phyloP scores from a whole-genome alignment of 2,113 vertebrate genomes.

The Odocoileus hemionus region DNA sequence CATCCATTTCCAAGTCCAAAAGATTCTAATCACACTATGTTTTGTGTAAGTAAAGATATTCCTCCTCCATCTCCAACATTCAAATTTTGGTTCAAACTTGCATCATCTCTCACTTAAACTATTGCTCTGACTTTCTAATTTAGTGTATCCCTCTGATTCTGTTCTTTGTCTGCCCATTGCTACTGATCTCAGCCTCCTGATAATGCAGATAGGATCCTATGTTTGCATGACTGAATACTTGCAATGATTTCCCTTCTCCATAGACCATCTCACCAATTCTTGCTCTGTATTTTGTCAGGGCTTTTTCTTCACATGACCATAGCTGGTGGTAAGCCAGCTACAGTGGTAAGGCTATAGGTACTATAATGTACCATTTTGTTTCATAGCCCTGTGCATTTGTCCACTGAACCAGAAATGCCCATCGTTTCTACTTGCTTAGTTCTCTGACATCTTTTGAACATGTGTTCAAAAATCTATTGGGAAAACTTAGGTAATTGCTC shows the following conservation, averaged over 20 bases:
- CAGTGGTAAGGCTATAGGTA: neutral
- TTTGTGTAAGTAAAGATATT: neutral
- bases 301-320: neutral
- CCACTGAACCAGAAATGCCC: neutral
- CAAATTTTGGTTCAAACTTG: neutral
- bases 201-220: neutral
- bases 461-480: neutral
- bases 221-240: neutral
- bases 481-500: neutral
- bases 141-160: accelerated
- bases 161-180: neutral
- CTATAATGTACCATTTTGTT: neutral
- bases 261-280: neutral
- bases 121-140: neutral
- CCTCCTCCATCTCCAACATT: neutral
- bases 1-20: neutral
- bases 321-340: neutral
- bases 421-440: neutral
- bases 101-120: neutral
- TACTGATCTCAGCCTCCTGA: neutral
- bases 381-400: neutral
- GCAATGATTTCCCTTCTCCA: neutral
- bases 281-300: neutral
- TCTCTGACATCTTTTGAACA: neutral
- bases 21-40: neutral